Conservation (phyloP, 2,113 vertebrate species). For the Mus musculus region DNA sequence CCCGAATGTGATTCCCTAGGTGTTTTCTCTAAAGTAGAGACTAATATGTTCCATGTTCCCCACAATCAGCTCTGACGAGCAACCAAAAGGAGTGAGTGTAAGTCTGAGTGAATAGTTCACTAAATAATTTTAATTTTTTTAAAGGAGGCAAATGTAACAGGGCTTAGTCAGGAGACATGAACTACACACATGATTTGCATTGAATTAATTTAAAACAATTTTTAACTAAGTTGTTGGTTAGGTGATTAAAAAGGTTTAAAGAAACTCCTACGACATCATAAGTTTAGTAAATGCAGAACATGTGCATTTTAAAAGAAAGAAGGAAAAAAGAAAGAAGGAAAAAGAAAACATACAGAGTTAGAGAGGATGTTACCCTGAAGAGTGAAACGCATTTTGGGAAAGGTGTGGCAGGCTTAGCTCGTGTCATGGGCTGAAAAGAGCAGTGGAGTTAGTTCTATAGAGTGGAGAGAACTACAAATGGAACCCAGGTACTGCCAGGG, state of each 20-base stretch:
- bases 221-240: not conserved
- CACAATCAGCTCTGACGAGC: not conserved
- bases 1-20: not conserved
- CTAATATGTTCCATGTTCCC: not conserved
- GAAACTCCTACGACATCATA: not conserved
- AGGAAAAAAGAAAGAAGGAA: not conserved
- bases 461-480: not conserved
- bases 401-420: not conserved
- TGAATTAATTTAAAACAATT: not conserved
- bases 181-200: not conserved
- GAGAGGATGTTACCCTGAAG: not conserved
- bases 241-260: not conserved
- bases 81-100: not conserved
- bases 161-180: not conserved
- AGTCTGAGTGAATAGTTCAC: not conserved
- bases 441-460: not conserved
- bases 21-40: not conserved
- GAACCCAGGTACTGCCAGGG: not conserved
- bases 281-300: not conserved
- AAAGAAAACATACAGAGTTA: not conserved
- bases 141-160: not conserved
- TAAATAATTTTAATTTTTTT: not conserved
- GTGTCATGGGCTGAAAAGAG: not conserved
- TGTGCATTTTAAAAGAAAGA: not conserved
- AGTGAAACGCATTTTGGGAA: not conserved